Conservation (phyloP, 2,888 invertebrate species). For the Drosophila conformis region DNA sequence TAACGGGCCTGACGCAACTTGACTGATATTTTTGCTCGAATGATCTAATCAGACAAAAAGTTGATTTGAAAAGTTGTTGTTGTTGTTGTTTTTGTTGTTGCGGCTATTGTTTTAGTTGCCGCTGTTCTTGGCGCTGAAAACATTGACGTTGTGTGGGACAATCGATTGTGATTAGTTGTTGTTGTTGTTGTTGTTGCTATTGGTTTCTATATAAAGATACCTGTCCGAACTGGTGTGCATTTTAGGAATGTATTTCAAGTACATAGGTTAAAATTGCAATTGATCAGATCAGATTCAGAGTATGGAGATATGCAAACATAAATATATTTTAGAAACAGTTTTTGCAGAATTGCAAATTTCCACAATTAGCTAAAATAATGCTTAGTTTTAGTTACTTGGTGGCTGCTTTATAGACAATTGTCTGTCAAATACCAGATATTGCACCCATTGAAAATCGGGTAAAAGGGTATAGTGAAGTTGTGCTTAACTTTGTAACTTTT, state of each 20-base stretch:
- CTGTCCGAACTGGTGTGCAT: slow-evolving; percentile 33
- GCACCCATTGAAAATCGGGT: neutral
- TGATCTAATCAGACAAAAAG: slow-evolving; percentile 78
- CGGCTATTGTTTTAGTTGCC: slow-evolving; percentile 26
- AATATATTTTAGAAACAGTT: neutral
- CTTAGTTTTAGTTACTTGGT: neutral
- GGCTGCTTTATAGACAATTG: neutral
- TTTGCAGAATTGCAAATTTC: neutral
- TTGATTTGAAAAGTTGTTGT: slow-evolving; percentile 75
- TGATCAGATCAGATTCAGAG: neutral
- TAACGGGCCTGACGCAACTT: slow-evolving; percentile 55
- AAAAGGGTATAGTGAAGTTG: neutral
- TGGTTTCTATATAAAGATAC: slow-evolving; percentile 28
- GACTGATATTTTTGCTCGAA: slow-evolving; percentile 77
- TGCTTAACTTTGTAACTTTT: neutral
- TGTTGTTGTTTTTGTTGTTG: slow-evolving; percentile 53
- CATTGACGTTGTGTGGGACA: slow-evolving; percentile 41
- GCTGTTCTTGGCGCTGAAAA: slow-evolving; percentile 30
- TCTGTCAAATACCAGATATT: neutral
- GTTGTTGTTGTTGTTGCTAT: slow-evolving; percentile 14
- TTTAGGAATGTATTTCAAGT: neutral
- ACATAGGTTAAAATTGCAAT: neutral
- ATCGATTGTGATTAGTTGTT: slow-evolving; percentile 28
- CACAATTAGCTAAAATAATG: neutral
- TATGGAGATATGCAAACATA: neutral